Percentiles rank a stretch among this genome's conserved stretches.
These are phyloP conservation scores for Dichetophora obliterata DNA, from an alignment of 2,888 invertebrate genomes.

Conservation along the genomic window DNA sequence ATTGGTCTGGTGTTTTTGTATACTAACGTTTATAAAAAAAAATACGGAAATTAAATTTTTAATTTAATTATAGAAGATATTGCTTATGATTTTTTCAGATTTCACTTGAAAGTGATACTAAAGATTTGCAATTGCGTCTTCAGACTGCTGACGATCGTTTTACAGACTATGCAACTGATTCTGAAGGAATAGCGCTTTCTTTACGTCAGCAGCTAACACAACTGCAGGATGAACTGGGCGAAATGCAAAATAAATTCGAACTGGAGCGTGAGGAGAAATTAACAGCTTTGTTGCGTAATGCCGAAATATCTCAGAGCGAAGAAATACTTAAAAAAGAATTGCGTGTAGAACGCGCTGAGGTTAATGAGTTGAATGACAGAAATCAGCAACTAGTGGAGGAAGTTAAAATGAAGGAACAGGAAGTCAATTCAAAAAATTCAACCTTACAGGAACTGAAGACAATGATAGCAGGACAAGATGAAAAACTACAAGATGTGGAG, in stretches of 20 bases:
- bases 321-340: conserved; percentile 82
- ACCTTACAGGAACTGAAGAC: conserved; percentile 56
- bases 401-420: conserved; percentile 68
- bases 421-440: conserved; percentile 68
- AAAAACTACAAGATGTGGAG: conserved; percentile 59
- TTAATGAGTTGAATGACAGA: conserved; percentile 72
- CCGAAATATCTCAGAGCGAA: conserved; percentile 85
- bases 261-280: conserved; percentile 81
- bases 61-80: no score
- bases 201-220: conserved; percentile 60
- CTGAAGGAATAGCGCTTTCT: conserved; percentile 62
- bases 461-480: conserved; percentile 54
- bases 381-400: conserved; percentile 68
- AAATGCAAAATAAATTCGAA: conserved; percentile 60
- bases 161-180: conserved; percentile 65
- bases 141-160: conserved; percentile 66
- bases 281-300: conserved; percentile 81
- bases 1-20: no score
- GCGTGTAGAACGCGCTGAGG: conserved; percentile 78
- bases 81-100: conserved; percentile 55
- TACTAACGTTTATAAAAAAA: no score
- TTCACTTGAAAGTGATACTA: conserved; percentile 61
- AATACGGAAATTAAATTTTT: no score
- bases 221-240: conserved; percentile 61
- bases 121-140: conserved; percentile 63